Base-by-base conservation (phyloP, 2,113 vertebrate genomes). In the Aspiorhynchus laticeps region DNA sequence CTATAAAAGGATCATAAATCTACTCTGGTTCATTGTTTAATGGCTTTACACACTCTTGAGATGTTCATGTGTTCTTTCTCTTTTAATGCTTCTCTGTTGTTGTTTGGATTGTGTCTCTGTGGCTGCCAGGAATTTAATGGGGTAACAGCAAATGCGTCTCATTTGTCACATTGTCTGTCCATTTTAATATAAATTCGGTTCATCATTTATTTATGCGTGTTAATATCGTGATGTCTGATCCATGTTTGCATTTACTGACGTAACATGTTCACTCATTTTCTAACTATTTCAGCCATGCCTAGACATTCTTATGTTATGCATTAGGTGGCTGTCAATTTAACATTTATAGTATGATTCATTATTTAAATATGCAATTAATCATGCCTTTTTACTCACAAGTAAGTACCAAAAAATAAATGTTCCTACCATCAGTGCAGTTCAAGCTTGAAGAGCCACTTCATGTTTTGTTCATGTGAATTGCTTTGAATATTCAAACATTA, bases 41-140 rank as follows among this genome's bases (percentile, higher is more conserved):
- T 43, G 74, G 41, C 14, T 76, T 76, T 28, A 77, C 41, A 43
- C 24, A n/a, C 71, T 7, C 74, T 43, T 46, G 41, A 76, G 41
- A 76, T 93, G 93, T 94, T 91, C 88, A 88, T 93, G 88, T 94
- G 83, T 88, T 94, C 88, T 92, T 86, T 94, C 89, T 94, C 93
- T 94, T 80, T 92, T 92, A 93, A 92, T 94, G 88, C 91, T 77
- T 63, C 93, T 95, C 90, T 95, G 94, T 95, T 94, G 91, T 95
- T 94, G 94, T 95, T 93, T 94, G 94, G 93, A 95, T 93, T 93
- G 85, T 96, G 73, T 96, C 91, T 91, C 94, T 95, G 93, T 89
- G 93, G 92, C 92, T 90, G 61, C 93, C 94, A 96, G 95, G 94
- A 96, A 96, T 95, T 93, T 96, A 92, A 94, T 96, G 94, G 95